Percentiles rank a stretch among this genome's conserved stretches.
phyloP scores from a whole-genome alignment of 2,113 vertebrate genomes.

The Octodon degus region DNA sequence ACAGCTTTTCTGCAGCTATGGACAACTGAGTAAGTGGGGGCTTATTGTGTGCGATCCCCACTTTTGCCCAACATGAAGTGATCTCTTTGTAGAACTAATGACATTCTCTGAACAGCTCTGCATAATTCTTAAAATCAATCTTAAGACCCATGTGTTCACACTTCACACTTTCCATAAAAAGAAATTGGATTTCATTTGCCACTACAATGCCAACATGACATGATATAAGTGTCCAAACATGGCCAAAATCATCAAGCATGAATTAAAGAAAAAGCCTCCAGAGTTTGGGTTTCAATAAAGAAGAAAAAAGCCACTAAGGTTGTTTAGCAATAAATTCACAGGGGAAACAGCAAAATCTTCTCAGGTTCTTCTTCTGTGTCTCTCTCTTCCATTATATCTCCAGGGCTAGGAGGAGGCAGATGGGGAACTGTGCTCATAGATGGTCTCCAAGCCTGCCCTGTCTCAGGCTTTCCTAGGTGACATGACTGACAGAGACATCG shows the following conservation, averaged over 20 bases:
- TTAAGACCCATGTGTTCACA: background rate
- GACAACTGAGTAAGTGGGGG: background rate
- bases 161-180: background rate
- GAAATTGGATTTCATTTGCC: background rate
- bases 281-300: background rate
- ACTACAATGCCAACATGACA: background rate
- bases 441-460: background rate
- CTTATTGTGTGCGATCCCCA: background rate
- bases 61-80: background rate
- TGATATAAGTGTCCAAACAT: background rate
- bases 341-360: background rate
- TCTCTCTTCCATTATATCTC: background rate
- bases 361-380: background rate
- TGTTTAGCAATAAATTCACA: background rate
- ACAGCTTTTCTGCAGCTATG: background rate
- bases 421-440: background rate
- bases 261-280: background rate
- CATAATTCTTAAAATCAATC: background rate
- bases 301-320: background rate
- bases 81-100: background rate
- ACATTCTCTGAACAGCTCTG: background rate
- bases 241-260: background rate
- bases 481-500: background rate
- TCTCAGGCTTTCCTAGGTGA: background rate
- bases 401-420: background rate